Conservation (phyloP, 1,140 invertebrate species). For the Scaptomyza graminum region DNA sequence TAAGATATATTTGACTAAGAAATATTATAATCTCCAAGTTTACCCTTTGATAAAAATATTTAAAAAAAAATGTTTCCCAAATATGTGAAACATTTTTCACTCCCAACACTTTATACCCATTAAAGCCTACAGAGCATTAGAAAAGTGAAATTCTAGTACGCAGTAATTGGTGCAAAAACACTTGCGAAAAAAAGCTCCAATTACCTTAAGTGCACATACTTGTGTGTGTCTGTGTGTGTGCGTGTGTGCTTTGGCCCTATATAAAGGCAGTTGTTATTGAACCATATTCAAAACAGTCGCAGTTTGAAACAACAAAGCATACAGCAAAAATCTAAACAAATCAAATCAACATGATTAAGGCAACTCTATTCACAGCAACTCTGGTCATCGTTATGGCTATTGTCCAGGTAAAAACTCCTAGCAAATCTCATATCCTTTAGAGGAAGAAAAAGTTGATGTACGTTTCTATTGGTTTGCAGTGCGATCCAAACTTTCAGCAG, state of each 20-base stretch:
- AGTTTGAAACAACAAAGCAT: constrained; percentile 1
- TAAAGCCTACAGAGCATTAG: constrained; percentile 8
- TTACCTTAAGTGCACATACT: constrained; percentile 62
- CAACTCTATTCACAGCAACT: constrained; percentile 45
- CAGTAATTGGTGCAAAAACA: constrained; percentile 54
- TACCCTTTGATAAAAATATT: too few species aligned
- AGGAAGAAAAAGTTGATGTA: neutral
- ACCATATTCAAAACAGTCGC: constrained; percentile 36
- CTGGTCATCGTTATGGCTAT: constrained; percentile 43
- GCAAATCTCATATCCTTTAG: neutral
- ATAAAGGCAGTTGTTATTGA: constrained; percentile 49
- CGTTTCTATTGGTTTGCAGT: constrained; percentile 18
- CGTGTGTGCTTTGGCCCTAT: constrained; percentile 5
- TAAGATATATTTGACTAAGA: too few species aligned
- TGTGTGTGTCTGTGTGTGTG: neutral
- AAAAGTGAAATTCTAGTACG: constrained; percentile 53
- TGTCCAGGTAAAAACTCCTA: constrained; percentile 51
- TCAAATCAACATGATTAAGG: constrained; percentile 49
- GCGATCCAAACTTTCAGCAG: constrained; percentile 56
- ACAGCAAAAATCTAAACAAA: neutral
- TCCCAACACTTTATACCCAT: neutral
- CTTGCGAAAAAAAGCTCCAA: constrained; percentile 69
- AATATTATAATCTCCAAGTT: too few species aligned
- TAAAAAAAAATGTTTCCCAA: too few species aligned
- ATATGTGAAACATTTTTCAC: too few species aligned